phyloP scores from a whole-genome alignment of 2,113 vertebrate genomes.

The Thalassoma bifasciatum region DNA sequence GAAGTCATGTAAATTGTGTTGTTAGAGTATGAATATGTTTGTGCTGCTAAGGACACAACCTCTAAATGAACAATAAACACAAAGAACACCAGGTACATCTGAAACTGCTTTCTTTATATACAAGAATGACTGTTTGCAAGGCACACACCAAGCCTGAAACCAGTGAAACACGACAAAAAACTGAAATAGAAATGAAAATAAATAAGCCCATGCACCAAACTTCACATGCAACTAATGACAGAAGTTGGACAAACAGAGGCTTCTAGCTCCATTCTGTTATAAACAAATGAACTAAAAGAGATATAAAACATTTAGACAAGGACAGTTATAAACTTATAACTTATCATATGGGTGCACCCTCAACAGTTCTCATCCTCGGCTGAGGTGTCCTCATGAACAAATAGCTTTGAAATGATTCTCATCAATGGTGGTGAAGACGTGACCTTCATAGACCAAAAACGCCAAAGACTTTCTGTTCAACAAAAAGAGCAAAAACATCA shows the following conservation, averaged over 20 bases:
- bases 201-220: neutral
- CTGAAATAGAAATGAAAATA: neutral
- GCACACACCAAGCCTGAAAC: neutral
- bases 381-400: constrained; percentile 4
- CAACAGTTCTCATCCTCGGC: neutral
- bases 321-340: no score
- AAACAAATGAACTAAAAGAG: neutral
- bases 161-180: neutral
- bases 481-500: neutral
- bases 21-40: no score
- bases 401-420: constrained; percentile 90
- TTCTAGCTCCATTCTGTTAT: neutral
- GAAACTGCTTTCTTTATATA: constrained; percentile 8
- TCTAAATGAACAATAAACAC: constrained; percentile 1
- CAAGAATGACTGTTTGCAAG: neutral
- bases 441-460: constrained; percentile 88
- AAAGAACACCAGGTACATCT: neutral
- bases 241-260: neutral
- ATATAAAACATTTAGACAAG: neutral
- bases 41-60: no score
- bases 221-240: neutral
- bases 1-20: no score
- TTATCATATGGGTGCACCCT: no score
- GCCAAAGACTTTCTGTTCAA: constrained; percentile 83
- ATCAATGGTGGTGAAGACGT: constrained; percentile 89